Evolutionary conservation across 2,888 invertebrate species (phyloP), one percentile per base, ranked within the genome.

Genomic region (Parnassius orleans): DNA sequence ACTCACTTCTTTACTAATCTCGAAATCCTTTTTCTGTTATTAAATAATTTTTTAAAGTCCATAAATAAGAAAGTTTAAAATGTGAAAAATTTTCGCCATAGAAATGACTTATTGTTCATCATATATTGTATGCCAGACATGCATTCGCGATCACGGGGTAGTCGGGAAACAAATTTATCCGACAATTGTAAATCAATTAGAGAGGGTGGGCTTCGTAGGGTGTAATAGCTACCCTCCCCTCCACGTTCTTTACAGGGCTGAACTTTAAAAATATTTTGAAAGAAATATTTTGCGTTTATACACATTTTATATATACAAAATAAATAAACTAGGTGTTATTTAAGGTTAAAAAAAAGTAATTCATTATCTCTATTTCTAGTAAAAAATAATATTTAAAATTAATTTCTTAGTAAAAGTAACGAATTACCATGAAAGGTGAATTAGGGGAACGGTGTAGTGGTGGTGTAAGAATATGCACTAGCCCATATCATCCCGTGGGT

Each of bases 151-250:
- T 89, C 85, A 76, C 80, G 67, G 87, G 90, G 88, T 79, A 84
- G 84, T 86, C 83, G 87, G 89, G 87, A 90, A 90, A 90, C 91
- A 91, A 91, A 91, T 91, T 91, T 90, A 90, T 86, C 88, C 89
- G 87, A 90, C 91, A 90, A 90, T 91, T 91, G 90, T 91, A 90
- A 91, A 91, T 91, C 90, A 91, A 91, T 90, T 91, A 90, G 87
- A 87, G 84, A 78, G 89, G 90, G 90, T 84, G 89, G 89, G 89
- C 81, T 81, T 83, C 80, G 81, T 75, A 81, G 87, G 88, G 88
- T 84, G 86, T 84, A 86, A 86, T 83, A 80, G 85, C 86, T 80
- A 75, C 84, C 84, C 78, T 80, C 79, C 81, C 73, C 33, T 33
- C 77, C 78, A 74, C 74, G 74, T 70, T 68, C 65, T 72, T 65